Evolutionary conservation across 2,113 vertebrate species (phyloP).

Genomic region (Leptodactylus fuscus): DNA sequence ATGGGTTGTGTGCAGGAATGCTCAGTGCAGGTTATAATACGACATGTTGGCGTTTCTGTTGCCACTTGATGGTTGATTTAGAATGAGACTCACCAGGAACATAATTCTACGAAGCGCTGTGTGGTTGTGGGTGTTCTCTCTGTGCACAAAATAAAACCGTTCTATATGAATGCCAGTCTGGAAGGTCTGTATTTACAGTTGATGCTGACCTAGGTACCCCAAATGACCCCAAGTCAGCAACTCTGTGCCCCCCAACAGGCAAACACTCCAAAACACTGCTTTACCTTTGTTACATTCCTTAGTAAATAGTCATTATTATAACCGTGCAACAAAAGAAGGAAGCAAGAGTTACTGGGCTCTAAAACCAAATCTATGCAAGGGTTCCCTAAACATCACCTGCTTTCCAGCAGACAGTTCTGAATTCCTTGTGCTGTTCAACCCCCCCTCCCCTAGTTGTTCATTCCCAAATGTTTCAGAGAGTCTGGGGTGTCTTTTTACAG

Average conservation of each 20-base stretch:
- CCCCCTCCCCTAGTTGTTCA: no score
- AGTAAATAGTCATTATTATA: no score
- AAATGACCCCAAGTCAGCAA: background rate
- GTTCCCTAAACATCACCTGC: no score
- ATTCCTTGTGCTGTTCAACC: no score
- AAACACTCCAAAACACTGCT: background rate
- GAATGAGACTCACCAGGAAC: slow-evolving; percentile 31
- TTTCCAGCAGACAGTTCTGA: no score
- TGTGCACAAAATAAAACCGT: background rate
- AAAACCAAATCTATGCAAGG: no score
- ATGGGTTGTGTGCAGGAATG: background rate
- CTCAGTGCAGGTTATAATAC: background rate
- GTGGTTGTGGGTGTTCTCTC: background rate
- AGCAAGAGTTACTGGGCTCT: no score
- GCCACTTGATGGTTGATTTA: slow-evolving; percentile 56
- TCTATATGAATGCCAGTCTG: background rate
- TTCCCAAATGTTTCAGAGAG: no score
- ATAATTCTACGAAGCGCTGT: background rate
- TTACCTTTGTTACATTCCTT: no score
- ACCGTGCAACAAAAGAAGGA: no score
- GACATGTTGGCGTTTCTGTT: slow-evolving; percentile 38
- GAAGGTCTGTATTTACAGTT: background rate
- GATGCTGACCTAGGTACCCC: background rate
- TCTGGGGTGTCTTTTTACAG: no score
- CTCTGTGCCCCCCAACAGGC: background rate